phyloP scores from a whole-genome alignment of 2,888 invertebrate genomes.

The Pedicia rivosa region DNA sequence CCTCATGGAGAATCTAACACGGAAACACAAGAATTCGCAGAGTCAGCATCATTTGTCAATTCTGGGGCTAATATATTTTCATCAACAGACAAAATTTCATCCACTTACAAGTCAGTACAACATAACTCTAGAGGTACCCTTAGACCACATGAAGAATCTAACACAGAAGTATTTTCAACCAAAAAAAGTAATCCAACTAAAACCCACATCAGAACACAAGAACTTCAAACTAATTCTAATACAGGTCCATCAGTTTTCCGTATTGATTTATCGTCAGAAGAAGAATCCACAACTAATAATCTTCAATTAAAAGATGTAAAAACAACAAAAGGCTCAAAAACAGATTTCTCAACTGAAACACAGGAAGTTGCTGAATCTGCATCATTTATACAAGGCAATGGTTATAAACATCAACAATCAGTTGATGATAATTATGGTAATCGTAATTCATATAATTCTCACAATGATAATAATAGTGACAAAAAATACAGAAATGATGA shows the following conservation, averaged over 20 bases:
- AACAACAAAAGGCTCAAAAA: too few species aligned
- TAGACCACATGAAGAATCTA: neutral
- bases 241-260: too few species aligned
- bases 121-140: conserved; percentile 15
- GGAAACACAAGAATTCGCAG: conserved; percentile 57
- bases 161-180: conserved; percentile 25
- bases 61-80: conserved; percentile 7
- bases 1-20: conserved; percentile 11
- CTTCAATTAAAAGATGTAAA: too few species aligned
- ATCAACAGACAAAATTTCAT: conserved; percentile 29
- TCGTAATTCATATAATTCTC: neutral
- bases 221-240: too few species aligned
- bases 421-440: conserved; percentile 11
- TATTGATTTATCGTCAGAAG: too few species aligned
- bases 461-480: conserved; percentile 3
- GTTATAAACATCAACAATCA: too few species aligned
- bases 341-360: conserved; percentile 37
- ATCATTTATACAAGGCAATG: conserved; percentile 37
- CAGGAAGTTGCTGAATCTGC: conserved; percentile 63
- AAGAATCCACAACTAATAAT: too few species aligned
- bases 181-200: too few species aligned
- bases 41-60: conserved; percentile 56
- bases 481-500: neutral
- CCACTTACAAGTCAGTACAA: conserved; percentile 28
- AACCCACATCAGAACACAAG: too few species aligned